phyloP scores from a whole-genome alignment of 2,888 invertebrate genomes.

The Macrosoma leucophasiata region DNA sequence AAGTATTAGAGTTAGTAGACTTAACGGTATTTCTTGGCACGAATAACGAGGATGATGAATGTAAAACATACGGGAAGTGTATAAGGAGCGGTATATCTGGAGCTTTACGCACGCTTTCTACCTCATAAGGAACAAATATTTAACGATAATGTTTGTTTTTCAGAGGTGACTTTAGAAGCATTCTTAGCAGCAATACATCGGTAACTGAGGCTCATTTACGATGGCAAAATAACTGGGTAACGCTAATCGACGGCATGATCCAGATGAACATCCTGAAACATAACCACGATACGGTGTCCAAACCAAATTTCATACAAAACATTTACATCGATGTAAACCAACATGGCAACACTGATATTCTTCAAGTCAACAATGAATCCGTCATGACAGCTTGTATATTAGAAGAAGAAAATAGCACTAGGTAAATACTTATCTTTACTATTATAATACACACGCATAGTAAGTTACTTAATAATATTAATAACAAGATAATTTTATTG shows the following conservation, averaged over 20 bases:
- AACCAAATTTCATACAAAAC: conserved; percentile 68
- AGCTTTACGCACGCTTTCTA: no score
- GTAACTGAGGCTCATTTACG: conserved; percentile 46
- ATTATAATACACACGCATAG: no score
- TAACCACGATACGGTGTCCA: conserved; percentile 74
- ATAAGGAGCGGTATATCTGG: no score
- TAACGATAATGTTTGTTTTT: no score
- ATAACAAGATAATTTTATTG: background rate
- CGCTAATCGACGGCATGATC: conserved; percentile 87
- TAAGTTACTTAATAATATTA: no score
- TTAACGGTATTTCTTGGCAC: no score
- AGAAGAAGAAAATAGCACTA: conserved; percentile 28
- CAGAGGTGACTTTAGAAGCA: conserved; percentile 42
- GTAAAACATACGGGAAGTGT: no score
- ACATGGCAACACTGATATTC: conserved; percentile 20
- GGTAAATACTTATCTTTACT: conserved; percentile 32
- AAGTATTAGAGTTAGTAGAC: no score
- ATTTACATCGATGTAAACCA: conserved; percentile 34
- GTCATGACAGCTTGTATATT: conserved; percentile 27
- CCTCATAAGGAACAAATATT: no score
- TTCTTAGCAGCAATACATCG: conserved; percentile 31
- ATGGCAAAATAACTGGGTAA: conserved; percentile 87
- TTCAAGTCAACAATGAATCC: conserved; percentile 13
- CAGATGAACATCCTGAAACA: conserved; percentile 81
- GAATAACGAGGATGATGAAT: no score